Evolutionary conservation across 2,797 vertebrate genomes (phyloP).

Genomic region (Platyrinchus mystaceus): DNA sequence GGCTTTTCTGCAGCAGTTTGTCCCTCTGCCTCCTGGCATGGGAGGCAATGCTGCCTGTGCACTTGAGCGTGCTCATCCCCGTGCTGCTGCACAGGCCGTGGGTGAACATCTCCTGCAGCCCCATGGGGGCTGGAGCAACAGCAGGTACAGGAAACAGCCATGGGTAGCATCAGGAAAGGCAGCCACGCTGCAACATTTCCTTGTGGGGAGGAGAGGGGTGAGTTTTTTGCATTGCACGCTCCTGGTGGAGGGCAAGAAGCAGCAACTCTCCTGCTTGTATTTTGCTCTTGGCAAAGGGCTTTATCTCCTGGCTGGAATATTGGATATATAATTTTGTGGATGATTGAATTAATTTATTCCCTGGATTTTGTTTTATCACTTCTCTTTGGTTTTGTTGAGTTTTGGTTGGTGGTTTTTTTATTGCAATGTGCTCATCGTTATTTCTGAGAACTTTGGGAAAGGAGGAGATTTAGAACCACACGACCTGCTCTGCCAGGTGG

Average conservation of each 20-base stretch:
- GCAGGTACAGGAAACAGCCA: not conserved
- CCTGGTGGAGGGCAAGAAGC: not conserved
- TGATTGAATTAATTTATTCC: not conserved
- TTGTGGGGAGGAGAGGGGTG: not conserved
- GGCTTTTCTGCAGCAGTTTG: not conserved
- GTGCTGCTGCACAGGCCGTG: rapidly evolving
- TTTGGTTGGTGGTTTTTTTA: not conserved
- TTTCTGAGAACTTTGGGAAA: not conserved
- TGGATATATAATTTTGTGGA: not conserved
- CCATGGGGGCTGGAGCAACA: rapidly evolving
- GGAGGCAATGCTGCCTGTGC: not conserved
- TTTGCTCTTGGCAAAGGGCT: not conserved
- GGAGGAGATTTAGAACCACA: not conserved
- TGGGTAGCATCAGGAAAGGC: not conserved
- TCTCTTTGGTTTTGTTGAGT: not conserved
- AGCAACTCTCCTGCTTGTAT: not conserved
- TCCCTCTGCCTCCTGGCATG: rapidly evolving
- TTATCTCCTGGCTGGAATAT: not conserved
- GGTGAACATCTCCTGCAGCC: not conserved
- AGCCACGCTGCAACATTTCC: not conserved
- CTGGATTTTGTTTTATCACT: not conserved
- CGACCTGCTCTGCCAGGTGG: rapidly evolving
- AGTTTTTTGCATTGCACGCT: rapidly evolving
- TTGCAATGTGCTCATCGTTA: not conserved
- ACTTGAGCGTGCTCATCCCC: rapidly evolving